Evolutionary conservation across 1,140 invertebrate genomes (phyloP), one percentile per base, ranked within the genome.

Genomic region (Colletes latitarsis): DNA sequence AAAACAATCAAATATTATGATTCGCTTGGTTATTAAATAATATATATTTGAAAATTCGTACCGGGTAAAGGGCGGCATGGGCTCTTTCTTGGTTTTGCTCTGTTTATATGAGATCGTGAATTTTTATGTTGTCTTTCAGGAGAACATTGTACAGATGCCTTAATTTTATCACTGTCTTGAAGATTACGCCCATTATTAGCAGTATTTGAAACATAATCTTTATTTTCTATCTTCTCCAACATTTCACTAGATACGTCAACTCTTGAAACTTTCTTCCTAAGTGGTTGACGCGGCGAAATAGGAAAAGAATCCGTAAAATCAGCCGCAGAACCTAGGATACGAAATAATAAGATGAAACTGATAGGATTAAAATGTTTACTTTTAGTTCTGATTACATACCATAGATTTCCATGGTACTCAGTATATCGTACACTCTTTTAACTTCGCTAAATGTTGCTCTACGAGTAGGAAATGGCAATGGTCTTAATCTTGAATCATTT

Each of bases 391-490:
- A 43, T 46, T 21, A 84, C 93, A 91, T 92, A 96, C 97, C 96
- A 93, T 97, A 97, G 80, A 96, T 94, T 90, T 96, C 95, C 68
- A 97, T 93, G 64, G 95, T 95, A n/a, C 95, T 94, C 6, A 98
- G 90, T 72, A 96, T 93, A 57, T 95, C 94, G 88, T 97, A 95
- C 2, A 97, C 96, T 75, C 97, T 94, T 90, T 96, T 95, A 0
- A 97, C 95, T 94, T 98, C 97, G 72, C 95, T 96, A 84, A 96
- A 97, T 3, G 96, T 98, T 5, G 98, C 96, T 86, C 97, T 94
- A 84, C 96, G 94, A 0, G 97, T 98, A 2, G 96, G 95, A 92
- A 98, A 98, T 8, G 98, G 97, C 82, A 98, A 94, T 57, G 94
- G 95, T 88, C 97, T 92, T 14, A 98, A 91, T 75, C 96, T 93